These are phyloP conservation scores for Megaceryle maxima DNA, from an alignment of 2,113 vertebrate species.

Conservation along the genomic window DNA sequence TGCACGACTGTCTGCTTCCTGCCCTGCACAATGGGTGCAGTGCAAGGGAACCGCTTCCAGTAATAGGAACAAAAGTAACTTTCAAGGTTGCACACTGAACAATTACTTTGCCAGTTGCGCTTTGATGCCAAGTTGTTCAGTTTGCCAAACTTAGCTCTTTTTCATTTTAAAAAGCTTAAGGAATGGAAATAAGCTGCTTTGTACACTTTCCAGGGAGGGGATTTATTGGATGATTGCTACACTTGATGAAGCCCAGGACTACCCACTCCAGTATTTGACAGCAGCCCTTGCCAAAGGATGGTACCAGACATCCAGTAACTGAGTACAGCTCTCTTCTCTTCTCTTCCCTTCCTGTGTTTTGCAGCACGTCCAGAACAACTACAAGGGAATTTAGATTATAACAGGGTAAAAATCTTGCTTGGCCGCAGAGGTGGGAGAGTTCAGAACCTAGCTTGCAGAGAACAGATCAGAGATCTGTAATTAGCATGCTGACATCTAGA, in stretches of 20 bases:
- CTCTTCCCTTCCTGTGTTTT: not conserved
- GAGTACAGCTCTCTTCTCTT: not conserved
- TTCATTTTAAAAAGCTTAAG: conserved; percentile 47
- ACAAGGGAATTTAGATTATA: conserved; percentile 23
- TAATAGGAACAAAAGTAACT: conserved; percentile 59
- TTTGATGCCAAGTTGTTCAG: conserved; percentile 45
- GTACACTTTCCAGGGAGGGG: conserved; percentile 42
- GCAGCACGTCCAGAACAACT: not conserved
- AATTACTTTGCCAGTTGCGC: conserved; percentile 48
- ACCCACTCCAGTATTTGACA: conserved; percentile 17
- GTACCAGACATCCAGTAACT: not conserved
- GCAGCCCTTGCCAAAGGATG: conserved; percentile 33
- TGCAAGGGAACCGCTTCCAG: conserved; percentile 50
- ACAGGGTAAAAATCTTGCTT: conserved; percentile 3
- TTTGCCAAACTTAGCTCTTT: conserved; percentile 55
- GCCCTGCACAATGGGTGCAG: conserved; percentile 53
- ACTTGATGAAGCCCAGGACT: conserved; percentile 20
- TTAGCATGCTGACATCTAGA: not conserved
- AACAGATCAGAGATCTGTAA: conserved; percentile 4
- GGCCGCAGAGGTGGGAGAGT: conserved; percentile 30
- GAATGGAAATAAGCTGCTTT: conserved; percentile 61
- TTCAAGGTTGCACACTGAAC: conserved; percentile 58
- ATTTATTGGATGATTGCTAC: conserved; percentile 30
- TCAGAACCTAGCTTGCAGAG: not conserved
- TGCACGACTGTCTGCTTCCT: conserved; percentile 51